Percentiles rank a stretch among this genome's conserved stretches.
Evolutionary conservation across 1,140 invertebrate species (phyloP).

Genomic region (Chlorops oryzae): DNA sequence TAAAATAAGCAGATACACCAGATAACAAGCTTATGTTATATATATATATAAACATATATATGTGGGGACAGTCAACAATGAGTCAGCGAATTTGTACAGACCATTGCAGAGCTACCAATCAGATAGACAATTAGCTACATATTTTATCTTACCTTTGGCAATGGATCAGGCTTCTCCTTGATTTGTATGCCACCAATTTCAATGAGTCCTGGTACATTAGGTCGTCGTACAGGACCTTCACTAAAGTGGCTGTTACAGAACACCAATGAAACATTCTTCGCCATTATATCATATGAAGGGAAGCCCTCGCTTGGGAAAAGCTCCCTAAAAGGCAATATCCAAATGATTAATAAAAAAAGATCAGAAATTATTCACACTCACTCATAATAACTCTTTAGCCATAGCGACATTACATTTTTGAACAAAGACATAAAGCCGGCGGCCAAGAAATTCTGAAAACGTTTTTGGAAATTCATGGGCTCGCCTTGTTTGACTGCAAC

Average conservation of each 20-base stretch:
- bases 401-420: neutral
- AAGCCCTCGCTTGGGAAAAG: constrained; percentile 20
- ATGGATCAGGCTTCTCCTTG: constrained; percentile 31
- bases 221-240: constrained; percentile 36
- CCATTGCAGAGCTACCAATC: too few species aligned
- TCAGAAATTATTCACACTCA: too few species aligned
- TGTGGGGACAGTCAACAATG: too few species aligned
- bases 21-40: too few species aligned
- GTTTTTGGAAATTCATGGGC: constrained; percentile 26
- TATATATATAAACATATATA: too few species aligned
- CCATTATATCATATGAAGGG: constrained; percentile 19
- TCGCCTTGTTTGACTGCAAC: constrained; percentile 16
- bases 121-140: too few species aligned
- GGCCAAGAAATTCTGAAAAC: constrained; percentile 17
- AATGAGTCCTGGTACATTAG: constrained; percentile 44
- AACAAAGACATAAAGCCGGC: neutral
- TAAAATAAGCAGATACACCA: too few species aligned
- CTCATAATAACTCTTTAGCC: constrained; percentile 14
- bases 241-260: constrained; percentile 39
- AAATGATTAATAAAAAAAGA: neutral
- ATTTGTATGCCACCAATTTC: constrained; percentile 51
- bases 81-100: too few species aligned
- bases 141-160: constrained; percentile 37
- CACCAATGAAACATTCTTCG: constrained; percentile 33
- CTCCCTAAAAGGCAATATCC: constrained; percentile 15